These are phyloP conservation scores for Carassius auratus DNA, from an alignment of 2,113 vertebrate species.

Conservation along the genomic window DNA sequence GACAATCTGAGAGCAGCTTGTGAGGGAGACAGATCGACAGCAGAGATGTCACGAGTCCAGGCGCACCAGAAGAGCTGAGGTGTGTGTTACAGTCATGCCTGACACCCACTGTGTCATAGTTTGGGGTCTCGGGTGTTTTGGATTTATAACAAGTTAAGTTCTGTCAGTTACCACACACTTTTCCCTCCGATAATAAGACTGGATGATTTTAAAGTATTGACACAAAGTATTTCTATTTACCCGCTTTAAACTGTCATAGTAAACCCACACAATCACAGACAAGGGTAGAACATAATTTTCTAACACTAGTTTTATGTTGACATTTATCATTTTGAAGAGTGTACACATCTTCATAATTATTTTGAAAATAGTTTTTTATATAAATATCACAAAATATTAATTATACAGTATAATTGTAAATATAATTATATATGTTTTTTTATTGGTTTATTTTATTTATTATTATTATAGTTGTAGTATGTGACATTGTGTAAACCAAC, in stretches of 20 bases:
- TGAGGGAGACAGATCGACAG: neutral
- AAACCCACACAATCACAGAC: neutral
- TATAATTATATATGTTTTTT: no score
- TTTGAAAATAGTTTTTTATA: no score
- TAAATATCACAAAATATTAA: no score
- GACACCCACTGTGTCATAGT: neutral
- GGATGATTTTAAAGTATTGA: neutral
- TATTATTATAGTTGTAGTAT: neutral
- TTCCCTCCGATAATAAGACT: neutral
- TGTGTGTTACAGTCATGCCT: neutral
- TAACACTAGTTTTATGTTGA: neutral
- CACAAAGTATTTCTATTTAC: neutral
- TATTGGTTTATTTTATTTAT: no score
- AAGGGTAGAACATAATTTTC: neutral
- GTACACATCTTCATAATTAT: no score
- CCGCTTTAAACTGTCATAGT: neutral
- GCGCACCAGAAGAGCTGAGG: neutral
- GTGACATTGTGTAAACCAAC: neutral
- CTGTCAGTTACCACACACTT: neutral
- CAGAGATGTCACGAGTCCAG: neutral
- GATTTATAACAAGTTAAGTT: neutral
- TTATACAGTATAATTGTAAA: no score
- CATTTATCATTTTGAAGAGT: no score
- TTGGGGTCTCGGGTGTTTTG: neutral
- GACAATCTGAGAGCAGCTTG: constrained; percentile 5